Percentiles rank a stretch among this genome's conserved stretches.
phyloP scores from a whole-genome alignment of 2,888 invertebrate species.

The Protonemura montana region DNA sequence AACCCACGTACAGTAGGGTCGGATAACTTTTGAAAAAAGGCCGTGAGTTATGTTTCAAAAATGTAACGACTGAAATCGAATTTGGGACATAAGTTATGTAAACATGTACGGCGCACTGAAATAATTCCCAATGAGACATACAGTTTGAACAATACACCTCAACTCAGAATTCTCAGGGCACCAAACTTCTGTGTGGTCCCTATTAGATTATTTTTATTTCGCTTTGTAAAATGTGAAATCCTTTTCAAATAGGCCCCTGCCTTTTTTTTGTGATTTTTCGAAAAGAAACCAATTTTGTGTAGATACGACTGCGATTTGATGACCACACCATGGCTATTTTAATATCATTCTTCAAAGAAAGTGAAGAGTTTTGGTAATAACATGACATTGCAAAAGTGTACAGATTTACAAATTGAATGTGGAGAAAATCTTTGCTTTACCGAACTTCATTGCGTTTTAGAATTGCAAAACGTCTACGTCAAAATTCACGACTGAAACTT shows the following conservation, averaged over 20 bases:
- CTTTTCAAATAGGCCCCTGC: not conserved
- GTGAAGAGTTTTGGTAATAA: not conserved
- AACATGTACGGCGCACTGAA: too few relatives aligned
- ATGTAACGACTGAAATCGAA: too few relatives aligned
- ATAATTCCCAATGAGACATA: too few relatives aligned
- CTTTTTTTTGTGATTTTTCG: not conserved
- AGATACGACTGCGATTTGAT: not conserved
- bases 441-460: too few relatives aligned
- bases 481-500: not conserved
- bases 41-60: too few relatives aligned
- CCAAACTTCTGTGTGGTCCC: slow-evolving; percentile 1
- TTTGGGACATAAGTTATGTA: too few relatives aligned
- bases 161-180: not conserved
- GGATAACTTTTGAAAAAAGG: too few relatives aligned
- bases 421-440: not conserved
- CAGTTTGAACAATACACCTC: too few relatives aligned
- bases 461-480: not conserved
- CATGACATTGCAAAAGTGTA: not conserved
- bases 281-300: not conserved
- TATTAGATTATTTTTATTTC: slow-evolving; percentile 14
- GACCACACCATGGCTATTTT: not conserved
- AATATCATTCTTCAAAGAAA: slow-evolving; percentile 15
- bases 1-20: too few relatives aligned
- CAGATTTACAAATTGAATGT: not conserved
- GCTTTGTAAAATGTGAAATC: not conserved